Base-by-base conservation (phyloP, 2,888 invertebrate species). In the Apamea crenata region DNA sequence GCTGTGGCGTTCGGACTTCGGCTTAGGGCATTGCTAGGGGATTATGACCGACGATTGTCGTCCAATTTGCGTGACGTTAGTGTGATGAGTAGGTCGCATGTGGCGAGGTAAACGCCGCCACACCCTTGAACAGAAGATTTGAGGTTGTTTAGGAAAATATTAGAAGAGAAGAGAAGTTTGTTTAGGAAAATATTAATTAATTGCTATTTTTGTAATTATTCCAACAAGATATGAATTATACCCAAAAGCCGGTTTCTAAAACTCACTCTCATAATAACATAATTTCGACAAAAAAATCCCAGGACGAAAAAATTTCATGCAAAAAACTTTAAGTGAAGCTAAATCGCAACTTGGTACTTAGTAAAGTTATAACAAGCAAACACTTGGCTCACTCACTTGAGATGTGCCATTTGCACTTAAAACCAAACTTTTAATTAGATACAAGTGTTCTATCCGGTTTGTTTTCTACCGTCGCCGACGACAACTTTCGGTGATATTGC, bases 351-450 rank as follows among this genome's bases (percentile, higher is more conserved):
- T 86, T 81, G 89, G 87, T 87, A 87, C 90, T 91, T 89, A 87
- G 74, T 81, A 36, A 91, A 91, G 88, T 91, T 90, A 91, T 92
- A 93, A 94, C 92, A 92, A 93, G 91, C 90, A 90, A 91, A 91
- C 90, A 91, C 90, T 92, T 90, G 88, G 86, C 87, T 90, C 74
- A 83, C 83, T 82, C 90, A 91, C 90, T 88, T 88, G 86, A 87
- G 89, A 89, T 92, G 90, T 91, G 90, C 88, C 91, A 91, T 89
- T 91, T 91, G 88, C 90, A 90, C 90, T 92, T 91, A 84, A 89
- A 91, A 91, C 88, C 90, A 91, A 93, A 93, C 90, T 93, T 93
- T 93, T 93, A 93, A 93, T 93, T 92, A 93, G 90, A 90, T 88
- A 88, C 88, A 89, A 91, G 80, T 87, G 88, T 87, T 86, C 70